Conservation (phyloP, 2,113 vertebrate species). For the Nesoenas mayeri region DNA sequence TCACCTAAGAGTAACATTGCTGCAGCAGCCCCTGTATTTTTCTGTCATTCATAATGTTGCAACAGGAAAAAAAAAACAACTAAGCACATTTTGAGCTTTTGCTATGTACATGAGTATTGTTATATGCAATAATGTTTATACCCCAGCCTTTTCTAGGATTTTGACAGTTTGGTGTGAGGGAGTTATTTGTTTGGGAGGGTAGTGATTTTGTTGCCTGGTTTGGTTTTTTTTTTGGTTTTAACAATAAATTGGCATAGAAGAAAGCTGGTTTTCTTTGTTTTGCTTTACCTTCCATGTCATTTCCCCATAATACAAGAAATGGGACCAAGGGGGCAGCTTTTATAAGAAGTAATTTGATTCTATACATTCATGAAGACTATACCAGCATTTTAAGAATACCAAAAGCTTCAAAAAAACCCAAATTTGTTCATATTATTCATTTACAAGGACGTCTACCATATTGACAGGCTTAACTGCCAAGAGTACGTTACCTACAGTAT, state of each 20-base stretch:
- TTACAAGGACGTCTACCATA: not conserved
- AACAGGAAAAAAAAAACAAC: not conserved
- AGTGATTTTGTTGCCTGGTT: accelerated
- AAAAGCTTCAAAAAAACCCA: not conserved
- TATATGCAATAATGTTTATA: not conserved
- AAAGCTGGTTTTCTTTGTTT: not conserved
- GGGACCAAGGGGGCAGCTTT: accelerated
- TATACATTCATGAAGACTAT: not conserved
- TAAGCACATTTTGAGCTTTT: not conserved
- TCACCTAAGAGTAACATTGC: not conserved
- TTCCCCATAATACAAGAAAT: not conserved
- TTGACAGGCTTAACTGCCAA: not conserved
- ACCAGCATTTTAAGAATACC: not conserved
- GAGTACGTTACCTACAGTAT: not conserved
- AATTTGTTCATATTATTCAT: not conserved
- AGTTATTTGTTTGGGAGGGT: not conserved
- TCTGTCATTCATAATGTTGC: not conserved
- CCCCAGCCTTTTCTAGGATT: accelerated
- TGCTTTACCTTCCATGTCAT: not conserved
- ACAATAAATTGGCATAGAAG: not conserved
- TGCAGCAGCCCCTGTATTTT: not conserved
- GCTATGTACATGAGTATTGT: not conserved
- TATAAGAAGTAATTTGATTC: not conserved
- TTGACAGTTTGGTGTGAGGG: accelerated
- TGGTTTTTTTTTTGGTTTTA: not conserved